Conservation (phyloP, 1,140 invertebrate genomes). For the Chymomyza costata region DNA sequence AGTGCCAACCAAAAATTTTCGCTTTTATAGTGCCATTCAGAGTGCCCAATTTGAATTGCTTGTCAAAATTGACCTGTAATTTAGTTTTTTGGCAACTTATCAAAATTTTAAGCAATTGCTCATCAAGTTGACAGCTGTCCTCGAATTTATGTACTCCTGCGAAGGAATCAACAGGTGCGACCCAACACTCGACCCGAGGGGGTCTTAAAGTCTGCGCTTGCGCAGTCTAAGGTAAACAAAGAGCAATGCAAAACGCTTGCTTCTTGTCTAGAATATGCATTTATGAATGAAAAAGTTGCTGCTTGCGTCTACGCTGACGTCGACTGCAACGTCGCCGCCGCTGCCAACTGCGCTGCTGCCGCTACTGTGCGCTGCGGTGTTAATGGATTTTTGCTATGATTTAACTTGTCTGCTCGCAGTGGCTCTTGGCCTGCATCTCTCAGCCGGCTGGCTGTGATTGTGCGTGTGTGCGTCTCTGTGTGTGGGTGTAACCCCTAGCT, state of each 20-base stretch:
- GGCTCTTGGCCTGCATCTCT: background rate
- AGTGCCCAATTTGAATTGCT: too few relatives aligned
- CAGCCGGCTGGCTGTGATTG: constrained; percentile 43
- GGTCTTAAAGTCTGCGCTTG: constrained; percentile 27
- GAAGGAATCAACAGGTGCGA: constrained; percentile 16
- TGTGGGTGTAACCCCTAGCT: constrained; percentile 8
- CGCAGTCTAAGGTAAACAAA: constrained; percentile 54
- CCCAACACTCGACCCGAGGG: constrained; percentile 2
- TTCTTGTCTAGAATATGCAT: constrained; percentile 10
- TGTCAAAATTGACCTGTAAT: too few relatives aligned
- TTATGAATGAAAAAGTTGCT: constrained; percentile 54
- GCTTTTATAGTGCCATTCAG: constrained; percentile 41
- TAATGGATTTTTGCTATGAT: constrained; percentile 55
- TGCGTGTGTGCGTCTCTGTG: constrained; percentile 36
- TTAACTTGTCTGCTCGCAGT: constrained; percentile 9
- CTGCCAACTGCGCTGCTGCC: background rate
- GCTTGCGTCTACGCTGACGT: background rate
- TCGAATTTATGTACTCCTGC: constrained; percentile 17
- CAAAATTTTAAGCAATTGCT: constrained; percentile 17
- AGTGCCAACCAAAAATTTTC: too few relatives aligned
- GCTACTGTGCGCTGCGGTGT: constrained; percentile 20
- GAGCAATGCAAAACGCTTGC: constrained; percentile 19
- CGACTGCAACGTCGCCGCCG: background rate
- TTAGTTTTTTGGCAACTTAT: constrained; percentile 3
- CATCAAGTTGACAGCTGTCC: background rate